Percentiles rank a stretch among this genome's conserved stretches.
Conservation (phyloP, 2,888 invertebrate species). For the Beris morrisii region DNA sequence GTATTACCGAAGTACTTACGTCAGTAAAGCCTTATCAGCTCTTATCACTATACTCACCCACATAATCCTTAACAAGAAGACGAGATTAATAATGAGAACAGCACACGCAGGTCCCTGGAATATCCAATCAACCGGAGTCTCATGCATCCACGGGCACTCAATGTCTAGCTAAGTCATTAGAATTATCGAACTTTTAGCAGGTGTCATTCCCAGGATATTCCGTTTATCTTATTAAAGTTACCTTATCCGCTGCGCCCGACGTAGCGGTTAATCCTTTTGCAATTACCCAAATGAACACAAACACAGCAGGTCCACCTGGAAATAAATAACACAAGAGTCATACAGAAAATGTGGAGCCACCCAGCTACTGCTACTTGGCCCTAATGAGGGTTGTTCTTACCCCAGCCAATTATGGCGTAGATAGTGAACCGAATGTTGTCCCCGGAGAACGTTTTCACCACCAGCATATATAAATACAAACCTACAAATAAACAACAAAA, state of each 20-base stretch:
- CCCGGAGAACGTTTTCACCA: slow-evolving; percentile 82
- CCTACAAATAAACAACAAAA: slow-evolving; percentile 60
- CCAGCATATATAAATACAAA: slow-evolving; percentile 81
- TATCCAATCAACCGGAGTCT: slow-evolving; percentile 82
- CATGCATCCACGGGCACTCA: slow-evolving; percentile 79
- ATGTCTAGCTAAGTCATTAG: slow-evolving; percentile 53
- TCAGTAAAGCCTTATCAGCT: neutral
- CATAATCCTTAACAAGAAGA: slow-evolving; percentile 84
- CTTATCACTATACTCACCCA: slow-evolving; percentile 67
- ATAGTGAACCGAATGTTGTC: slow-evolving; percentile 81
- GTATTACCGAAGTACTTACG: no score
- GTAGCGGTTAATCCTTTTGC: slow-evolving; percentile 52
- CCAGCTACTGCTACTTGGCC: no score
- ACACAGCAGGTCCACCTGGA: slow-evolving; percentile 53
- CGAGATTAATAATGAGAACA: slow-evolving; percentile 79
- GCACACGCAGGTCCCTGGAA: slow-evolving; percentile 81
- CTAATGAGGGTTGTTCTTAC: slow-evolving; percentile 60
- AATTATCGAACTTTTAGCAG: neutral
- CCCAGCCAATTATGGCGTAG: slow-evolving; percentile 85
- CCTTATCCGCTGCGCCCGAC: slow-evolving; percentile 39
- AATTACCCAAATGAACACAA: slow-evolving; percentile 52
- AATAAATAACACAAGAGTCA: neutral
- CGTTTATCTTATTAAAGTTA: slow-evolving; percentile 8
- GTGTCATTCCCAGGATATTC: neutral
- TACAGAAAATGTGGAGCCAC: no score